Percentiles rank a stretch among this genome's conserved stretches.
These are phyloP conservation scores for Trichopria drosophilae DNA, from an alignment of 2,888 invertebrate species.

Conservation along the genomic window DNA sequence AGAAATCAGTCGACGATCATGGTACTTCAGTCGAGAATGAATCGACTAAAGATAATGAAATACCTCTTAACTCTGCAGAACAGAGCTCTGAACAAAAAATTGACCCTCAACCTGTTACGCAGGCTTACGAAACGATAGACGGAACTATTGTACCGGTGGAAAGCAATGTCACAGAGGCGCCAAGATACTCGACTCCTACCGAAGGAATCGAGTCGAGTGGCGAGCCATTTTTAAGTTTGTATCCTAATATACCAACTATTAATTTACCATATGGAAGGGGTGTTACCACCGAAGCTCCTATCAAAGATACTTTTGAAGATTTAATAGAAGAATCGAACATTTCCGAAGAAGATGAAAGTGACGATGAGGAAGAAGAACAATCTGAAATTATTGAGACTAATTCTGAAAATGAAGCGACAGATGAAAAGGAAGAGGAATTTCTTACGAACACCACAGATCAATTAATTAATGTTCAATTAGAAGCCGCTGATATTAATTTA, in stretches of 20 bases:
- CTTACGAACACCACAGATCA: too few relatives aligned
- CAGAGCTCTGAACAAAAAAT: conserved; percentile 3
- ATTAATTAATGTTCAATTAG: too few relatives aligned
- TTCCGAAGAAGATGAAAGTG: background rate
- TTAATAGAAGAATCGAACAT: background rate
- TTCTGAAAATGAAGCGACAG: conserved; percentile 1
- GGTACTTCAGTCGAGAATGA: background rate
- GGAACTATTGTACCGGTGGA: conserved; percentile 25
- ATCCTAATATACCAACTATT: too few relatives aligned
- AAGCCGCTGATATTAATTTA: conserved; percentile 15
- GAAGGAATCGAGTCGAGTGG: too few relatives aligned
- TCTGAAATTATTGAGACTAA: conserved; percentile 16
- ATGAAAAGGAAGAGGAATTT: conserved; percentile 1
- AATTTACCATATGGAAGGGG: too few relatives aligned
- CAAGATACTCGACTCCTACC: conserved; percentile 23
- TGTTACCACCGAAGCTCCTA: too few relatives aligned
- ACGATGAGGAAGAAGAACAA: conserved; percentile 17
- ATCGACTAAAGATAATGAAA: background rate
- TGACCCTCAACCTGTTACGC: conserved; percentile 20
- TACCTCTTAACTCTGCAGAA: background rate
- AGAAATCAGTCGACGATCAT: background rate
- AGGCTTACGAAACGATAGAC: conserved; percentile 25
- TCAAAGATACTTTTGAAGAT: too few relatives aligned
- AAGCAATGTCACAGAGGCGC: conserved; percentile 8
- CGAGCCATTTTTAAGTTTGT: too few relatives aligned